A percentile compares a stretch with the other conserved stretches of the same genome.
Conservation (phyloP, 2,797 vertebrate genomes). For the Geotrypetes seraphini region DNA sequence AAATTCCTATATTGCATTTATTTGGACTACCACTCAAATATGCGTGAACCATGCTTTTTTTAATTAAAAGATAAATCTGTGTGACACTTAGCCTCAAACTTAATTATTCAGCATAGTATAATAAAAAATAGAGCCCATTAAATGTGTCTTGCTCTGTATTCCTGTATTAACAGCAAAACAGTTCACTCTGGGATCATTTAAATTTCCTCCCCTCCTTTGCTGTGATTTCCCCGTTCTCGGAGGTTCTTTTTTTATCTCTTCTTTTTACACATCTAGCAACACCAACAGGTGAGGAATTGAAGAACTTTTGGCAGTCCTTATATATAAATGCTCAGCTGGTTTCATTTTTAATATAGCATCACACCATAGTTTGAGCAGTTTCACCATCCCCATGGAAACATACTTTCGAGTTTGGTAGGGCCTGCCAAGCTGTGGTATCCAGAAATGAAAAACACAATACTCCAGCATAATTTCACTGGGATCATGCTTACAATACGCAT, state of each 20-base stretch:
- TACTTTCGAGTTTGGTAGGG: conserved; percentile 10
- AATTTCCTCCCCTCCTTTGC: conserved; percentile 62
- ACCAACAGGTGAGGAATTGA: conserved; percentile 55
- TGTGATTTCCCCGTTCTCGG: conserved; percentile 38
- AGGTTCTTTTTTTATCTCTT: conserved; percentile 6
- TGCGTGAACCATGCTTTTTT: conserved; percentile 98
- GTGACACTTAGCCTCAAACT: conserved; percentile 98
- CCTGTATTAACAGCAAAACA: conserved; percentile 98
- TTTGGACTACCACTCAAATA: conserved; percentile 99
- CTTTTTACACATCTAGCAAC: conserved; percentile 20
- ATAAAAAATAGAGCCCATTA: conserved; percentile 99
- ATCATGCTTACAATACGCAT: conserved; percentile 34
- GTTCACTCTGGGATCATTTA: conserved; percentile 92
- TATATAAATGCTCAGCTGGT: conserved; percentile 4
- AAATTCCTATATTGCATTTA: conserved; percentile 99
- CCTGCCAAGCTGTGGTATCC: conserved; percentile 18
- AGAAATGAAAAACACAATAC: conserved; percentile 27
- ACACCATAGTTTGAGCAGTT: conserved; percentile 5
- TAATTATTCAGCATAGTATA: conserved; percentile 99
- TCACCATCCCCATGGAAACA: conserved; percentile 27
- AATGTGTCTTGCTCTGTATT: conserved; percentile 98
- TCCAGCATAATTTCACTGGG: conserved; percentile 29
- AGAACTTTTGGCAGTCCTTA: conserved; percentile 14
- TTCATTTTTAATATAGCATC: conserved; percentile 15
- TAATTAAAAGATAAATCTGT: conserved; percentile 99